Evolutionary conservation across 2,797 vertebrate genomes (phyloP).

Genomic region (Pteronotus mesoamericanus): DNA sequence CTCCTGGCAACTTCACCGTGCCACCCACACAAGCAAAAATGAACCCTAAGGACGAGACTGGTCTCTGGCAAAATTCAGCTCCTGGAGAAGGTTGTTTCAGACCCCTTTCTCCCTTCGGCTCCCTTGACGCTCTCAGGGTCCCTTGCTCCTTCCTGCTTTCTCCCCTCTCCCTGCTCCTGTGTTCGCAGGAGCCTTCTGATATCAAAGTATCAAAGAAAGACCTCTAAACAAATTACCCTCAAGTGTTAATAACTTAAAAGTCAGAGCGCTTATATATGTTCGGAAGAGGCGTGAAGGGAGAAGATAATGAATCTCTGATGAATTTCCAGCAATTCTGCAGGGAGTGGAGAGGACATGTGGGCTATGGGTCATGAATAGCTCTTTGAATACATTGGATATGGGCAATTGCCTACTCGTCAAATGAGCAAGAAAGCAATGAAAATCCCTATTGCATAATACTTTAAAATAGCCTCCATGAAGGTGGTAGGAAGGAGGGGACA

Average conservation of each 20-base stretch:
- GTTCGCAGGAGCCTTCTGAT: neutral
- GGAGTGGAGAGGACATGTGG: neutral
- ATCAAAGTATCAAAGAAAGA: neutral
- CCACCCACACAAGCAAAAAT: neutral
- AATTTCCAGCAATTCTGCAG: neutral
- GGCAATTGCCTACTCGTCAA: neutral
- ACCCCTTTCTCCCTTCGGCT: neutral
- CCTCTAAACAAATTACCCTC: neutral
- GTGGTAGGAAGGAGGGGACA: neutral
- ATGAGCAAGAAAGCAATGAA: slow-evolving; percentile 16
- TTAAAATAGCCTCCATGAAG: slow-evolving; percentile 20
- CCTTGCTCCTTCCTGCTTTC: neutral
- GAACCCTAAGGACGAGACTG: neutral
- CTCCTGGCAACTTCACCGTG: neutral
- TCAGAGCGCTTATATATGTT: neutral
- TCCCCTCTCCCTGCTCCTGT: neutral
- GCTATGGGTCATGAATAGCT: neutral
- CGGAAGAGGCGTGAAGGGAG: neutral
- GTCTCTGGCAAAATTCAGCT: neutral
- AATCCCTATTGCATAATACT: neutral
- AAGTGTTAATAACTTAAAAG: slow-evolving; percentile 25
- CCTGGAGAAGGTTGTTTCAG: neutral
- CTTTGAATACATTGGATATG: neutral
- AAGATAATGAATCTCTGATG: neutral
- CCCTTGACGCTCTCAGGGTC: neutral